Base-by-base conservation (phyloP, 2,113 vertebrate genomes). In the Dolichallabes microphthalmus region DNA sequence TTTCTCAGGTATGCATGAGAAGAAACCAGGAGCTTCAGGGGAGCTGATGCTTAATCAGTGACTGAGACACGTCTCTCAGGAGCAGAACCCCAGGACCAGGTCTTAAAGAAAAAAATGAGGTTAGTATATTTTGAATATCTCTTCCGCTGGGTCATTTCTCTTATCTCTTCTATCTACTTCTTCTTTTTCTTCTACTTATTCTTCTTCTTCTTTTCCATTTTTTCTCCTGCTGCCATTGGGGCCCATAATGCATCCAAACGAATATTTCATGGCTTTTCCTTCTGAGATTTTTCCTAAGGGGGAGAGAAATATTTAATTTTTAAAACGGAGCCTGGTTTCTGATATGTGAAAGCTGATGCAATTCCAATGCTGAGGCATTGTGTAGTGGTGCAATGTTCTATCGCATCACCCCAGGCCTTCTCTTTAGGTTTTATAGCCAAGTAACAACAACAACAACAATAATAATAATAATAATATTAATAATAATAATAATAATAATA, bases 241-340 rank as follows among this genome's bases (percentile, higher is more conserved):
- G 20, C 74, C 10, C 61, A 66, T 66, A 84, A 68, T 76, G 52
- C 52, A 87, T 86, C 74, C 86, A 90, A 87, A 87, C 85, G 8
- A 87, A 88, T 86, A 64, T 88, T 84, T 88, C 81, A 88, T 84
- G 57, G 39, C 69, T 78, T 86, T 82, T 32, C 25, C 32, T 66
- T 79, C 79, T 4, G 15, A 74, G 86, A 35, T 32, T 71, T 22
- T 14, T 45, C 82, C 27, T 57, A n/a, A 50, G 82, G 53, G 66
- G 68, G 39, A 60, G 32, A 64, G 52, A 81, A 81, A 81, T 81
- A 64, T 81, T 81, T 64, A 50, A 81, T 63, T 64, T 81, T 81
- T 64, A 81, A 81, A 81, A 60, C 0, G 39, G 60, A 52, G 39
- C 60, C 57, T 17, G 78, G 58, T 58, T 39, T 64, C 60, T 50